Conservation (phyloP, 2,113 vertebrate genomes). For the Paraplagusia blochii region DNA sequence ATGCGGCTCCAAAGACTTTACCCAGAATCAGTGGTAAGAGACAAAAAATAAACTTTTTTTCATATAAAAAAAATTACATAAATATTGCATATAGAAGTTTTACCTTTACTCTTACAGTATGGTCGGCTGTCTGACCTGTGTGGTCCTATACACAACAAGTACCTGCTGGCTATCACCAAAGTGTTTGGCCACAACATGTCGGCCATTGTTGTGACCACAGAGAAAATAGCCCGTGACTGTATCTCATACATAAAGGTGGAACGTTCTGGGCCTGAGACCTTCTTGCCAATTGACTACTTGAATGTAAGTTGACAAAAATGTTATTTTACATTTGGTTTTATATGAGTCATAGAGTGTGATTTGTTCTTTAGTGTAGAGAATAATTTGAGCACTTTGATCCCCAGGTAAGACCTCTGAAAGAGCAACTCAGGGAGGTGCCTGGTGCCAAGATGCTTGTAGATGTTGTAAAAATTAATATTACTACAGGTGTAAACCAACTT, state of each 20-base stretch:
- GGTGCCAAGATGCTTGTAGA: slow-evolving; percentile 89
- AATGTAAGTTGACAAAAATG: slow-evolving; percentile 75
- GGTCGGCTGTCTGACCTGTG: slow-evolving; percentile 90
- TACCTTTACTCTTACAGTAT: slow-evolving; percentile 71
- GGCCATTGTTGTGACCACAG: slow-evolving; percentile 87
- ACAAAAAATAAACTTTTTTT: neutral
- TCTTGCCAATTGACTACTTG: slow-evolving; percentile 91
- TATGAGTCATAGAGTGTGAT: neutral
- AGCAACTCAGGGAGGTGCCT: slow-evolving; percentile 86
- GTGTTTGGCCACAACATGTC: slow-evolving; percentile 86
- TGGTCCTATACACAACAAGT: slow-evolving; percentile 93
- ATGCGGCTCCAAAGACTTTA: slow-evolving; percentile 82
- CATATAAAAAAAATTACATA: no score
- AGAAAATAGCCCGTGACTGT: slow-evolving; percentile 86
- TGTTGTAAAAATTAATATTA: slow-evolving; percentile 79
- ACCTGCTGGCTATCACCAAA: slow-evolving; percentile 92
- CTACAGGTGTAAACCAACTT: slow-evolving; percentile 59
- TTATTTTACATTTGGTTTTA: no score
- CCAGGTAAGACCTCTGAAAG: slow-evolving; percentile 87
- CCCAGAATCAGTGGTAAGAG: slow-evolving; percentile 85
- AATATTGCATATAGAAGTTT: no score
- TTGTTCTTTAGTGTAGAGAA: neutral
- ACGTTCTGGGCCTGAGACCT: slow-evolving; percentile 88
- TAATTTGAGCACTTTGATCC: slow-evolving; percentile 6
- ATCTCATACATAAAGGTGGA: slow-evolving; percentile 88